Base-by-base conservation (phyloP, 2,113 vertebrate species). In the Eulemur rufifrons region DNA sequence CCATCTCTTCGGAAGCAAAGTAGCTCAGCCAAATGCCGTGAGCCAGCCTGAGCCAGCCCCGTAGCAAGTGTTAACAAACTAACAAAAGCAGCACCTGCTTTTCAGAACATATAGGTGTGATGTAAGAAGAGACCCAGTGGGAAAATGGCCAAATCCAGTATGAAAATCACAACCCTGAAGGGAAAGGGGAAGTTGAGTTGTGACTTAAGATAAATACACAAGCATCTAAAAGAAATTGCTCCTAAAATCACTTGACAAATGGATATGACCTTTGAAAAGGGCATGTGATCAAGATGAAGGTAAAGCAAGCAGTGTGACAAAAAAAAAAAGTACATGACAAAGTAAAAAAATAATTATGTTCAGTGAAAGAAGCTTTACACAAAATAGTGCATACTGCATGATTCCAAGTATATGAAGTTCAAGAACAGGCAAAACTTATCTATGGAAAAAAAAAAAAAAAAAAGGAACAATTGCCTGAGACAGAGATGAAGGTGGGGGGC, bases 1-100 rank as follows among this genome's bases (percentile, higher is more conserved):
- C 50, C 8, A 8, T 5, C 47, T 66, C 78, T 94, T 74, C 29
- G 20, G 78, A 61, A n/a, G 34, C 42, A 54, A 47, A 74, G 34
- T 14, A 17, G 12, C 32, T 20, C 3, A 9, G 20, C 54, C 50
- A 2, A 54, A 45, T 5, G 5, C 61, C 14, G 6, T 5, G 1
- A 42, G 63, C 73, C 18, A 2, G 82, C 42, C 25, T 54, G 14
- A 14, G 39, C n/a, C 13, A 0, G 66, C 47, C 52, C 78, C 7
- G 17, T 2, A 32, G 52, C 32, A 66, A 18, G 2, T 3, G 2
- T 59, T 9, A n/a, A 12, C 27, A 54, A 23, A 20, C 14, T 17
- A 10, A 85, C 15, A 21, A 11, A 78, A 80, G 63, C 8, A 29
- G 3, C 25, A 9, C 45, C 63, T 39, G 13, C 61, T 23, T 42